Evolutionary conservation across 2,113 vertebrate genomes (phyloP).

Genomic region (Psittacula cyanocephala): DNA sequence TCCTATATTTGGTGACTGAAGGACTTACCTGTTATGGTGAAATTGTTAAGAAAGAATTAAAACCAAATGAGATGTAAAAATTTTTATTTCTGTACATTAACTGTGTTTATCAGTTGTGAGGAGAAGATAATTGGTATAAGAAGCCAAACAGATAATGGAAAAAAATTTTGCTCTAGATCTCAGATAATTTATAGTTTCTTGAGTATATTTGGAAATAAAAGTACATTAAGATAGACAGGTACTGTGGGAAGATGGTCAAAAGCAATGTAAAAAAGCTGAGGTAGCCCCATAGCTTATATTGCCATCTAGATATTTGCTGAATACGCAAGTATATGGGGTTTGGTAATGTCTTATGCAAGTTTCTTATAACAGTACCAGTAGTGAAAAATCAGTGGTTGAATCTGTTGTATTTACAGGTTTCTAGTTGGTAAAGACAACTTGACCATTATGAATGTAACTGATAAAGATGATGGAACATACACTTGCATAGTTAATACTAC

Average conservation of each 20-base stretch:
- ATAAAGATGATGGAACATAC: conserved; percentile 88
- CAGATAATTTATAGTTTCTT: neutral
- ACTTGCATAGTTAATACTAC: conserved; percentile 92
- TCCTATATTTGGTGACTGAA: neutral
- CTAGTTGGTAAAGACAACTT: conserved; percentile 83
- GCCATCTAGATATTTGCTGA: neutral
- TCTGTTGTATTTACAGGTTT: conserved; percentile 78
- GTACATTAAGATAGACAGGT: neutral
- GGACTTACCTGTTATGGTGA: neutral
- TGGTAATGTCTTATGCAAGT: neutral
- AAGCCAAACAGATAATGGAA: neutral
- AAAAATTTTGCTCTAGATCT: neutral
- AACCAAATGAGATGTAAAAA: neutral
- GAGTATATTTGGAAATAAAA: neutral
- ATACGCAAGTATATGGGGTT: neutral
- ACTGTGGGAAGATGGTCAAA: neutral
- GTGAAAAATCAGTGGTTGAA: conserved; percentile 22
- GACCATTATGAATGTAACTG: conserved; percentile 84
- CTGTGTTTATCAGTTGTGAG: neutral
- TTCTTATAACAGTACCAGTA: neutral
- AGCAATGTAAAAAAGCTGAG: neutral
- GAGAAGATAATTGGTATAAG: neutral
- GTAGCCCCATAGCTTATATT: neutral
- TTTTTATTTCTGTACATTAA: neutral
- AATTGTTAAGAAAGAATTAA: neutral